Base-by-base conservation (phyloP, 2,888 invertebrate species). In the Trypoxylon attenuatum region DNA sequence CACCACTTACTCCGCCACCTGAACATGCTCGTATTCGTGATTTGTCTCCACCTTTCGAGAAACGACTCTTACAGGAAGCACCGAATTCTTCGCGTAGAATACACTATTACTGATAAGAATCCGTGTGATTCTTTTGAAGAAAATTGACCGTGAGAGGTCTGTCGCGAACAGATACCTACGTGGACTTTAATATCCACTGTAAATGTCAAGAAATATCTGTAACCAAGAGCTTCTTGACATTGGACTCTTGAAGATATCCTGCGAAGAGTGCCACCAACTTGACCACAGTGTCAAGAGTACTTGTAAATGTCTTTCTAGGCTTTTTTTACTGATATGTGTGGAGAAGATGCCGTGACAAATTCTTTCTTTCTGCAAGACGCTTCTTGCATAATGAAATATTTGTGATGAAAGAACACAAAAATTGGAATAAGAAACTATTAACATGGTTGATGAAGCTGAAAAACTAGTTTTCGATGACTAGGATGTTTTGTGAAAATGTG, bases 1-100 rank as follows among this genome's bases (percentile, higher is more conserved):
- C 18, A 18, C 41, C 18, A 16, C 8, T 19, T 13, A 16, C 33
- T 8, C n/a, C 33, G 13, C n/a, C 33, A 33, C 33, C 33, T n/a
- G 52, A 51, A 10, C 10, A 25, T 1, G 0, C 6, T 15, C 62
- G 29, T n/a, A 23, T 56, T 15, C 59, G 38, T 2, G 61, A 29
- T 8, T 50, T 33, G 27, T 39, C 59, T 13, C 23, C 54, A 1
- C 39, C 61, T n/a, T 74, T 75, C 29, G 64, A 73, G 5, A 56
- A 53, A 19, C 57, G 71, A 27, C 1, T 58, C 2, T 41, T 71
- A 5, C 67, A 59, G 21, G 62, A 69, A 6, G 18, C 51, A 1
- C 16, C 56, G n/a, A 33, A 33, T n/a, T 18, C 58, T 2, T 70
- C 62, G 5, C 73, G 58, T 22, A 60, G 57, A 10, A 41, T 66